Conservation (phyloP, 2,113 vertebrate genomes). For the Oncorhynchus masou region DNA sequence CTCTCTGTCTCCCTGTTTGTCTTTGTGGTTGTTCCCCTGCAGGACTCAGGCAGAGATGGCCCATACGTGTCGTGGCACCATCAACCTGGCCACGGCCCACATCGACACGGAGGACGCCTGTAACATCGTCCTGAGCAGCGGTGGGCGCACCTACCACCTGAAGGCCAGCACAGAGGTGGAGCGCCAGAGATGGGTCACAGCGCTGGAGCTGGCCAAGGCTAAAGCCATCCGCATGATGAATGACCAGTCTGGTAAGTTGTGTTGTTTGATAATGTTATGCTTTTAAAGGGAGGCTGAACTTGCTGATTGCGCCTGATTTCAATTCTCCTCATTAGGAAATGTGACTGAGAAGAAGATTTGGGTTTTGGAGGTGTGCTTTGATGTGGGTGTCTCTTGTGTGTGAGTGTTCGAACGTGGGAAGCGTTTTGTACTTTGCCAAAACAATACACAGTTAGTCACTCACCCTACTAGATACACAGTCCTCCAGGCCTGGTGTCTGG, state of each 20-base stretch:
- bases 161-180: constrained; percentile 93
- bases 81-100: constrained; percentile 91
- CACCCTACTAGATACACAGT: too few species aligned
- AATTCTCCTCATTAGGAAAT: too few species aligned
- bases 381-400: too few species aligned
- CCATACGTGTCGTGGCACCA: constrained; percentile 95
- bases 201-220: constrained; percentile 92
- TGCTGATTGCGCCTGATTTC: not conserved
- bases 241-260: constrained; percentile 89
- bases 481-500: too few species aligned
- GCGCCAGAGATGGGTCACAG: constrained; percentile 92
- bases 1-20: constrained; percentile 14
- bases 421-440: too few species aligned
- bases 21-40: constrained; percentile 4
- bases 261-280: not conserved
- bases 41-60: constrained; percentile 99
- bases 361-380: too few species aligned
- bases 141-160: constrained; percentile 93
- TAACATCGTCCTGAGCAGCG: constrained; percentile 90
- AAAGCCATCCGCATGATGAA: constrained; percentile 92
- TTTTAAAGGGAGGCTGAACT: not conserved
- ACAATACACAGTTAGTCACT: too few species aligned
- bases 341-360: too few species aligned
- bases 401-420: too few species aligned
- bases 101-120: constrained; percentile 94